Evolutionary conservation across 2,113 vertebrate species (phyloP), one percentile per base, ranked within the genome.

Genomic region (Phyllostomus discolor): DNA sequence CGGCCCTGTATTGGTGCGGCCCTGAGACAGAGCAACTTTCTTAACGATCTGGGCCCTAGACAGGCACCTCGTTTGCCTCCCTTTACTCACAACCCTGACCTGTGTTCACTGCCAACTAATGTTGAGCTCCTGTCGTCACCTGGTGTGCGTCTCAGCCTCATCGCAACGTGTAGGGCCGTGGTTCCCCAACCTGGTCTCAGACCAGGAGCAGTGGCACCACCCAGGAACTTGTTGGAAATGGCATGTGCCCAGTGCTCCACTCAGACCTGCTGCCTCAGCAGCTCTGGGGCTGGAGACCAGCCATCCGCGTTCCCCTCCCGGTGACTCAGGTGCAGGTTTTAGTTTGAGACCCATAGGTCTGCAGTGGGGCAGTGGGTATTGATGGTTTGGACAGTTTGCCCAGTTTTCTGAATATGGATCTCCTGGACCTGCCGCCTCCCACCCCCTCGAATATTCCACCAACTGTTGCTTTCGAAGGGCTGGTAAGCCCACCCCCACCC

Each of bases 151-250:
- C 82, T 76, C 46, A 28, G 41, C 59, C 15, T 78, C 83, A 4
- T 4, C 31, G 4, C 16, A 2, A 26, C 5, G 0, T n/a, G 50
- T 48, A 14, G 2, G 14, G 1, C 4, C 22, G 3, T 35, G 38
- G 20, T 75, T 79, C 82, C 75, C 46, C 41, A 22, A 2, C 66
- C 31, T 41, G 22, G 31, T 17, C 28, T 24, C 20, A 11, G 28
- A 69, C 64, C 5, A 2, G 2, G 16, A 50, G 17, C 46, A 10
- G 24, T 7, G 17, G 24, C 46, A 28, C n/a, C 17, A 22, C n/a
- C 15, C 62, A n/a, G 17, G 20, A 17, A 82, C 43, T n/a, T 31
- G 20, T 26, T 67, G 81, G 22, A 86, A 81, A 83, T 43, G 14
- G 14, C 24, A 33, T 3, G 14, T 20, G 85, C 35, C 66, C 50